Conservation (phyloP, 2,888 invertebrate genomes). For the Apotomis turbidana region DNA sequence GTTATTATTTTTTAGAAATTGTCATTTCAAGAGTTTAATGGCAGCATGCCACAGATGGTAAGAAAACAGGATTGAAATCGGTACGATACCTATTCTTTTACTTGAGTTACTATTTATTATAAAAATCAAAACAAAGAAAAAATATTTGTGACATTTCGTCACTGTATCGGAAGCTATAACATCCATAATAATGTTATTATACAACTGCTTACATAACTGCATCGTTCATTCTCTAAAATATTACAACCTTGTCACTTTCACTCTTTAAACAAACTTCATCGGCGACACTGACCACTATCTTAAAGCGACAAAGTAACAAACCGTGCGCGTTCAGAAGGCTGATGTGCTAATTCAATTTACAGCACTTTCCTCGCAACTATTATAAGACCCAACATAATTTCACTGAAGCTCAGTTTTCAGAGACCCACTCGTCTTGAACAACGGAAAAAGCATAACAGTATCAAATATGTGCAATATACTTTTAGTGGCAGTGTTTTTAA, state of each 20-base stretch:
- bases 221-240: conserved; percentile 17
- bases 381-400: conserved; percentile 67
- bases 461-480: conserved; percentile 40
- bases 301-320: conserved; percentile 16
- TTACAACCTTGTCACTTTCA: conserved; percentile 26
- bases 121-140: background rate
- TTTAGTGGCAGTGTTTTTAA: conserved; percentile 44
- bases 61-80: too few species aligned
- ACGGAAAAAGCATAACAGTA: conserved; percentile 44
- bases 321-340: background rate
- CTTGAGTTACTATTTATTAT: background rate
- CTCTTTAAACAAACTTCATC: conserved; percentile 2
- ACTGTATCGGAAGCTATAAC: conserved; percentile 18
- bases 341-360: conserved; percentile 70
- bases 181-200: conserved; percentile 36
- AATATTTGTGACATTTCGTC: conserved; percentile 14
- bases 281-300: background rate
- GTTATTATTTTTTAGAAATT: too few species aligned
- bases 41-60: too few species aligned
- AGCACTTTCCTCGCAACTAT: conserved; percentile 71
- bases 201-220: conserved; percentile 21
- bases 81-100: too few species aligned
- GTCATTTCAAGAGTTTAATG: too few species aligned
- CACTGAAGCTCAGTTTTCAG: conserved; percentile 71
- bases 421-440: conserved; percentile 36